These are phyloP conservation scores for Botia almorhae DNA, from an alignment of 2,797 vertebrate species.

Conservation along the genomic window DNA sequence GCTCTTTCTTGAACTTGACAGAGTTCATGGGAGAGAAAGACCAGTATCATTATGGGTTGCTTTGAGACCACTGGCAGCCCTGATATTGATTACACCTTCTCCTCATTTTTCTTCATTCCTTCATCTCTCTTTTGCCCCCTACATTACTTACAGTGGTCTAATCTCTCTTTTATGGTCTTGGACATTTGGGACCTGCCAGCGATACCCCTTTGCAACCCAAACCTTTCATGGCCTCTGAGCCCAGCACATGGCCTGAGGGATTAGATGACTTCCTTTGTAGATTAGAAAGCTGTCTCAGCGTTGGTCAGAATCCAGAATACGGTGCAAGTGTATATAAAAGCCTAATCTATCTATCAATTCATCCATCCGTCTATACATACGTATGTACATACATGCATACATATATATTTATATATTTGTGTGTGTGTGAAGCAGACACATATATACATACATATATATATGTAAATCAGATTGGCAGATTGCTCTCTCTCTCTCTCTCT, in stretches of 20 bases:
- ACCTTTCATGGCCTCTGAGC: conserved; percentile 47
- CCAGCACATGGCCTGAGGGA: conserved; percentile 44
- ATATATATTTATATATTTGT: too few relatives aligned
- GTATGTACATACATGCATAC: too few relatives aligned
- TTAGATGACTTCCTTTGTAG: conserved; percentile 48
- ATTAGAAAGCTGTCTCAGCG: neutral
- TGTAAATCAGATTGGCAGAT: too few relatives aligned
- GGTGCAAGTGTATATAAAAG: neutral
- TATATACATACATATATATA: too few relatives aligned
- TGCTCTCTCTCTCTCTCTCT: too few relatives aligned
- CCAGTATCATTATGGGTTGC: conserved; percentile 55
- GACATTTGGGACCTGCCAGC: conserved; percentile 49
- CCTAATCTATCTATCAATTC: too few relatives aligned
- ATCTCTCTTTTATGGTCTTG: conserved; percentile 57
- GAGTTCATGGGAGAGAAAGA: conserved; percentile 55
- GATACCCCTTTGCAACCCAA: conserved; percentile 57
- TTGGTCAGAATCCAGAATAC: neutral
- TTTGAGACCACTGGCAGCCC: conserved; percentile 42
- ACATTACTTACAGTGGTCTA: conserved; percentile 47
- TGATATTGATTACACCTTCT: conserved; percentile 57
- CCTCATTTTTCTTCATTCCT: conserved; percentile 21
- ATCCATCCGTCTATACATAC: neutral
- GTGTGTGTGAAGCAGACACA: too few relatives aligned
- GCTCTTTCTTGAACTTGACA: conserved; percentile 55
- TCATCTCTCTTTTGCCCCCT: conserved; percentile 34